A percentile compares a stretch with the other conserved stretches of the same genome.
These are phyloP conservation scores for Shargacucullia verbasci DNA, from an alignment of 2,888 invertebrate genomes.

Conservation along the genomic window DNA sequence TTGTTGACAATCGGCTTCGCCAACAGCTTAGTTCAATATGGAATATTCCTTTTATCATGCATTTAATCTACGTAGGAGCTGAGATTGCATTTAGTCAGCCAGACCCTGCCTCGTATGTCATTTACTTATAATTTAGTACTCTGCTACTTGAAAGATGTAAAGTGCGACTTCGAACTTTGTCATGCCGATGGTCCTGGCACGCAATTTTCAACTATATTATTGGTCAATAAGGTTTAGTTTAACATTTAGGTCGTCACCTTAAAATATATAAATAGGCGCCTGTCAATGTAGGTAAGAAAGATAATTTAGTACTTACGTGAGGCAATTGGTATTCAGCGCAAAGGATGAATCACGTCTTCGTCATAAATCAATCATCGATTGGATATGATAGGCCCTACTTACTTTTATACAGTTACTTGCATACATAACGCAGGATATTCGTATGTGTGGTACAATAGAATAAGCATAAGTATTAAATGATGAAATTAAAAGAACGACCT, in stretches of 20 bases:
- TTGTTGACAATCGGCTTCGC: constrained; percentile 2
- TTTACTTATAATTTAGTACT: constrained; percentile 73
- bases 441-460: no score
- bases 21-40: constrained; percentile 22
- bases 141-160: constrained; percentile 63
- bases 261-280: constrained; percentile 43
- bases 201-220: constrained; percentile 7
- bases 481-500: no score
- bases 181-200: background rate
- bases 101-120: constrained; percentile 63
- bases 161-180: constrained; percentile 49
- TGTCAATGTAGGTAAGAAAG: constrained; percentile 38
- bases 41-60: constrained; percentile 59
- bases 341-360: constrained; percentile 24
- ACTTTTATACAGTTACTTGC: constrained; percentile 31
- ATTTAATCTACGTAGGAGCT: constrained; percentile 61
- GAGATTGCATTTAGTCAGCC: constrained; percentile 62
- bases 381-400: constrained; percentile 18
- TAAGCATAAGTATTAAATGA: no score
- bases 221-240: constrained; percentile 3
- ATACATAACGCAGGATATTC: constrained; percentile 29
- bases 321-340: constrained; percentile 41
- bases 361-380: constrained; percentile 46
- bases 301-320: constrained; percentile 44
- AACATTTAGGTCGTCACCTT: background rate